phyloP scores from a whole-genome alignment of 1,140 invertebrate genomes.

The Diorhabda carinulata region DNA sequence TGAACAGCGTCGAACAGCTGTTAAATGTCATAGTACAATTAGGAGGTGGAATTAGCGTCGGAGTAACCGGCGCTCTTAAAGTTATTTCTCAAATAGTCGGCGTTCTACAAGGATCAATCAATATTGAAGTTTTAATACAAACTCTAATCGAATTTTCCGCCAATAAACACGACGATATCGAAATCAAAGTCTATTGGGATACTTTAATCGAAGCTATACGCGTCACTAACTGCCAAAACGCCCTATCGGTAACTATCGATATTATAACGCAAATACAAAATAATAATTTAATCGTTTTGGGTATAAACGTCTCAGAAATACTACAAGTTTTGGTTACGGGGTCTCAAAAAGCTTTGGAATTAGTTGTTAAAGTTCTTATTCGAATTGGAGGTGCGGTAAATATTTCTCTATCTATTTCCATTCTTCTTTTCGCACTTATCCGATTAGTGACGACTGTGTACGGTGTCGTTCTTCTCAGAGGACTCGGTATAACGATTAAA shows the following conservation, averaged over 20 bases:
- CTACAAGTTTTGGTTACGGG: not conserved
- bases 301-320: slow-evolving; percentile 10
- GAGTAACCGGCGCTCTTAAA: slow-evolving; percentile 14
- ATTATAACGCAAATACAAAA: not conserved
- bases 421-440: slow-evolving; percentile 5
- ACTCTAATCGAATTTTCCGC: slow-evolving; percentile 11
- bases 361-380: slow-evolving; percentile 12
- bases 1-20: slow-evolving; percentile 4
- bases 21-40: slow-evolving; percentile 10
- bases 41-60: slow-evolving; percentile 8
- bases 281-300: slow-evolving; percentile 3
- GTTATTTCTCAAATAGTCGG: slow-evolving; percentile 1
- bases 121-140: slow-evolving; percentile 11
- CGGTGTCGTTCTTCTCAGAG: not conserved
- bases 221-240: not conserved
- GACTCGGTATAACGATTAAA: slow-evolving; percentile 1
- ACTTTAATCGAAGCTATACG: not conserved
- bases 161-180: not conserved
- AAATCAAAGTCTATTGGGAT: not conserved
- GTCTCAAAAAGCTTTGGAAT: not conserved
- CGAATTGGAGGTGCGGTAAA: not conserved
- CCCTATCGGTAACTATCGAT: not conserved
- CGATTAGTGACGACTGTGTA: not conserved
- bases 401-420: slow-evolving; percentile 6
- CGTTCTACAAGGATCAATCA: not conserved